phyloP scores from a whole-genome alignment of 2,113 vertebrate genomes.

The Heterochromis multidens region DNA sequence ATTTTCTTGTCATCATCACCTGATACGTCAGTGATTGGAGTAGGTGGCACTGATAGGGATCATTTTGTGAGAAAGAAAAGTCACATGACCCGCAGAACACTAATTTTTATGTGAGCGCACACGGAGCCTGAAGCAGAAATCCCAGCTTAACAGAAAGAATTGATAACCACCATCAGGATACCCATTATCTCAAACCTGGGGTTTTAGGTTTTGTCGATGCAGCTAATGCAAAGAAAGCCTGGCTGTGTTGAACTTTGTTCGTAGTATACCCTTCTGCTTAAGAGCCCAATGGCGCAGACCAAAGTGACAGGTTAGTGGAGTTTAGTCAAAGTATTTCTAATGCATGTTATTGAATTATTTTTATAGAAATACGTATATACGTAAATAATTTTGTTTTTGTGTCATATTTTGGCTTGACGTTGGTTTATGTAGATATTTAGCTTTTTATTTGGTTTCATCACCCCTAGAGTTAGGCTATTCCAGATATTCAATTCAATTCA shows the following conservation, averaged over 20 bases:
- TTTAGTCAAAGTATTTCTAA: neutral
- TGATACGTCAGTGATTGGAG: neutral
- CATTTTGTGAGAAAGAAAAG: neutral
- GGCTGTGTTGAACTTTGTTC: neutral
- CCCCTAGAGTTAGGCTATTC: neutral
- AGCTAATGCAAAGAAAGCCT: neutral
- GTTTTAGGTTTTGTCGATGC: neutral
- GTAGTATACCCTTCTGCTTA: neutral
- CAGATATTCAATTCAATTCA: neutral
- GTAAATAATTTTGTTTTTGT: neutral
- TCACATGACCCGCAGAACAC: too few relatives aligned
- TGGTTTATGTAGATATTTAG: neutral
- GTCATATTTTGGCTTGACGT: accelerated
- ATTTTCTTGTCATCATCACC: too few relatives aligned
- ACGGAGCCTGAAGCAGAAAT: too few relatives aligned
- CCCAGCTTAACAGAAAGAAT: too few relatives aligned
- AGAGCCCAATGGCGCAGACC: neutral
- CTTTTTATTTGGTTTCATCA: neutral
- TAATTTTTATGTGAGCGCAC: too few relatives aligned
- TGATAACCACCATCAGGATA: neutral
- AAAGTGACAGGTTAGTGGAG: neutral
- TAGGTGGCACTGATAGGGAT: neutral
- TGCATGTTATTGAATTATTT: neutral
- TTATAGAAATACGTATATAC: neutral
- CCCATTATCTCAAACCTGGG: neutral